A percentile compares a stretch with the other conserved stretches of the same genome.
These are phyloP conservation scores for Varroa destructor DNA, from an alignment of 1,140 invertebrate genomes.

Conservation along the genomic window DNA sequence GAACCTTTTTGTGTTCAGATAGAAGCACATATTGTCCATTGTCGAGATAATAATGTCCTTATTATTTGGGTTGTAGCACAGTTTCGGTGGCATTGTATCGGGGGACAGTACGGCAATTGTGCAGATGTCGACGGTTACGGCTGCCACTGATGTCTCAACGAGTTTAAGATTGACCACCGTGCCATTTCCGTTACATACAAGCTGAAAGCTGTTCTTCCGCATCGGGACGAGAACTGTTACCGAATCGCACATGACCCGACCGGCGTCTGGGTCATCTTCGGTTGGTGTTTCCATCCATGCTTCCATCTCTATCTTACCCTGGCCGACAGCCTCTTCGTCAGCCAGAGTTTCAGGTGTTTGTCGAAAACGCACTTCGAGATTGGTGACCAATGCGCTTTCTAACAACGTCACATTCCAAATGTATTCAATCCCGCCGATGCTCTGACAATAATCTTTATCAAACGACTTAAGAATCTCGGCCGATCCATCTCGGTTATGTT, in stretches of 20 bases:
- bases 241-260: constrained; percentile 1
- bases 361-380: constrained; percentile 21
- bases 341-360: constrained; percentile 19
- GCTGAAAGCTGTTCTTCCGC: constrained; percentile 16
- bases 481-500: constrained; percentile 24
- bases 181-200: constrained; percentile 22
- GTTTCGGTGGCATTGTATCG: constrained; percentile 25
- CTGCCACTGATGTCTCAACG: constrained; percentile 15
- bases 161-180: constrained; percentile 20
- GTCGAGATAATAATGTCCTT: constrained; percentile 26
- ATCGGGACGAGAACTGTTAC: constrained; percentile 23
- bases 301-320: constrained; percentile 24
- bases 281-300: constrained; percentile 26
- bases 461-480: constrained; percentile 22
- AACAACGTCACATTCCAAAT: constrained; percentile 27
- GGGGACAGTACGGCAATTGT: constrained; percentile 16
- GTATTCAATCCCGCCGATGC: constrained; percentile 7
- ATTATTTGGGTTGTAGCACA: constrained; percentile 25
- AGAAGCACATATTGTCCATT: constrained; percentile 24
- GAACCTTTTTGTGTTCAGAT: constrained; percentile 21
- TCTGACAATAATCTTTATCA: constrained; percentile 23
- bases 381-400: constrained; percentile 20
- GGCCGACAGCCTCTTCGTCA: not conserved
- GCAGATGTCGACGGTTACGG: constrained; percentile 20
- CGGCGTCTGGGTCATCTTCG: constrained; percentile 6